phyloP scores from a whole-genome alignment of 2,797 vertebrate species.

The Streptopelia turtur region DNA sequence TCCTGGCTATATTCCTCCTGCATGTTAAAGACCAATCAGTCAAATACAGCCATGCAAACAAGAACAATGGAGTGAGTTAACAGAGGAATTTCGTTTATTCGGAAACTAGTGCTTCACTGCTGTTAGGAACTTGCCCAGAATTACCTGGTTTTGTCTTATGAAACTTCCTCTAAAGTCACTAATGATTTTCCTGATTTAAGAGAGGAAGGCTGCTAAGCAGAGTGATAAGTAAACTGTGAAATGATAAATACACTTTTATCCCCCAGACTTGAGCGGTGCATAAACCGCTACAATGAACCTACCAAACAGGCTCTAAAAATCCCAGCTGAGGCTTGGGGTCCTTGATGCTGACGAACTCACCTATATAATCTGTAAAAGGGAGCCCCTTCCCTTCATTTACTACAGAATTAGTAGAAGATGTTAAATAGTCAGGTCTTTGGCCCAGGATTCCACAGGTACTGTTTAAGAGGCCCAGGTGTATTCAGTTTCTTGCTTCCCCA shows the following conservation, averaged over 20 bases:
- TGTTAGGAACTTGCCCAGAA: neutral
- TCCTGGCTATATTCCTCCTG: slow-evolving; percentile 89
- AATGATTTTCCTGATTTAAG: neutral
- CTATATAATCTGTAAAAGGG: neutral
- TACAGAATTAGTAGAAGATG: neutral
- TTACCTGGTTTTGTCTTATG: neutral
- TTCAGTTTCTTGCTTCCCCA: neutral
- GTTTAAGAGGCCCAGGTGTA: neutral
- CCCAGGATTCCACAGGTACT: neutral
- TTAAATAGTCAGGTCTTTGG: neutral
- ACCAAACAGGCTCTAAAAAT: neutral
- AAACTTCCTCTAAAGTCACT: neutral
- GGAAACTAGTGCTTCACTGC: neutral
- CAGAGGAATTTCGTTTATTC: neutral
- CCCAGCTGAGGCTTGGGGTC: neutral
- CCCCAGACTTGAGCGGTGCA: neutral
- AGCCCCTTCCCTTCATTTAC: neutral
- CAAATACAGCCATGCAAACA: neutral
- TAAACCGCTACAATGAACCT: neutral
- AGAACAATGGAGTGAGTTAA: neutral
- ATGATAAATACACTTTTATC: neutral
- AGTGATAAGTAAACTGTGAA: neutral
- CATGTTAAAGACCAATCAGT: neutral
- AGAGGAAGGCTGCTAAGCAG: neutral
- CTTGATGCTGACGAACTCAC: neutral